Percentiles rank a stretch among this genome's conserved stretches.
Conservation (phyloP, 2,888 invertebrate genomes). For the Chelonus formosanus region DNA sequence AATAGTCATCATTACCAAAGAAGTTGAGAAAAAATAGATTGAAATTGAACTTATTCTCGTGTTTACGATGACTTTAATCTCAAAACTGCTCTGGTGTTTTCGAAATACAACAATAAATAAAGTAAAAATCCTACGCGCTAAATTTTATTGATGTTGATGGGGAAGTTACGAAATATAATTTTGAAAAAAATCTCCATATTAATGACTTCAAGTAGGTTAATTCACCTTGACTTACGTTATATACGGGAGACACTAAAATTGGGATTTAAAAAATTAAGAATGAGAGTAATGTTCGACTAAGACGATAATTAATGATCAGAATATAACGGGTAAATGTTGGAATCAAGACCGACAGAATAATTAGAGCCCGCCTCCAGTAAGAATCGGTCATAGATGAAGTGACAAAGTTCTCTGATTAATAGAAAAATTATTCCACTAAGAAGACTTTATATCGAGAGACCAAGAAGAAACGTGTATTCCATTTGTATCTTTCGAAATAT, state of each 20-base stretch:
- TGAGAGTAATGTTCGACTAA: conserved; percentile 24
- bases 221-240: not conserved
- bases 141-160: conserved; percentile 11
- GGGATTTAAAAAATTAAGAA: conserved; percentile 24
- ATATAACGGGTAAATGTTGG: conserved; percentile 22
- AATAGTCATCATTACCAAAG: too few species aligned
- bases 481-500: conserved; percentile 22
- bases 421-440: conserved; percentile 58
- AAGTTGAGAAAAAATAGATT: too few species aligned
- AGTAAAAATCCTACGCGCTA: conserved; percentile 16
- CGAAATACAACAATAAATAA: too few species aligned
- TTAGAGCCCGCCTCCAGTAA: conserved; percentile 19
- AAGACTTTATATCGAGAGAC: conserved; percentile 49
- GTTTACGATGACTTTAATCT: too few species aligned
- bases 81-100: too few species aligned
- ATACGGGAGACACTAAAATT: conserved; percentile 14
- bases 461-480: conserved; percentile 38
- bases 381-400: conserved; percentile 26
- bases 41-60: too few species aligned
- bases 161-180: conserved; percentile 14
- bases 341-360: conserved; percentile 24
- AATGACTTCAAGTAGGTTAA: conserved; percentile 28
- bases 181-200: conserved; percentile 23
- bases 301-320: conserved; percentile 22
- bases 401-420: conserved; percentile 54